A percentile compares a stretch with the other conserved stretches of the same genome.
phyloP scores from a whole-genome alignment of 2,113 vertebrate genomes.

The Hypanus sabinus region DNA sequence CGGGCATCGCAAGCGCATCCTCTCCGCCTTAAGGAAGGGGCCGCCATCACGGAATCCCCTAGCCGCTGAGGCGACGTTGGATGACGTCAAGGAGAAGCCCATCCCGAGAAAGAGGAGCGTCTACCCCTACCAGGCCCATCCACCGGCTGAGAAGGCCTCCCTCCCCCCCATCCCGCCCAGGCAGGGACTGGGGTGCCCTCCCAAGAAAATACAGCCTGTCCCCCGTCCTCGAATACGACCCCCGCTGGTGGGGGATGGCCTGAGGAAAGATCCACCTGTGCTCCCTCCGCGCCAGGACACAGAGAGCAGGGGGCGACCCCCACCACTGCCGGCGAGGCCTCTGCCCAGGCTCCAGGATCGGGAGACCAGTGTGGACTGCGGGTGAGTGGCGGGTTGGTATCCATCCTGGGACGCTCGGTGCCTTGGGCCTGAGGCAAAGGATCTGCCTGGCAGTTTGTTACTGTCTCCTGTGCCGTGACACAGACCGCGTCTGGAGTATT shows the following conservation, averaged over 20 bases:
- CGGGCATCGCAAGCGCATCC: slow-evolving; percentile 77
- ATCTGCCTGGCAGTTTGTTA: no score
- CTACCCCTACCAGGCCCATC: slow-evolving; percentile 44
- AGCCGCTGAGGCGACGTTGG: background rate
- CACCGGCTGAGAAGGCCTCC: background rate
- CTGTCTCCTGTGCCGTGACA: no score
- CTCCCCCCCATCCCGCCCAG: slow-evolving; percentile 78
- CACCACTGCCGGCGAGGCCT: background rate
- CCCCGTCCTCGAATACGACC: background rate
- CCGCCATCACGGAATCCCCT: background rate
- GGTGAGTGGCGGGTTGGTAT: background rate
- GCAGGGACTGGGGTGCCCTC: slow-evolving; percentile 47
- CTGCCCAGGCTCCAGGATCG: no score
- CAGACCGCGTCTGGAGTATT: no score
- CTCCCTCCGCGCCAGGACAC: background rate
- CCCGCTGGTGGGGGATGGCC: no score
- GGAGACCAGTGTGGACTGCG: background rate
- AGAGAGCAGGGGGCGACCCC: no score
- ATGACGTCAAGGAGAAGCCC: slow-evolving; percentile 44
- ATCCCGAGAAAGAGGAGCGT: slow-evolving; percentile 68
- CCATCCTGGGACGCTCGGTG: background rate
- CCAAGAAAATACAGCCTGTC: background rate
- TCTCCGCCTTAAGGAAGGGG: slow-evolving; percentile 69
- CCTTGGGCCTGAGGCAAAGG: no score
- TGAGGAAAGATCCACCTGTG: background rate